Evolutionary conservation across 1,140 invertebrate species (phyloP), one percentile per base, ranked within the genome.

Genomic region (Oppia nitens): DNA sequence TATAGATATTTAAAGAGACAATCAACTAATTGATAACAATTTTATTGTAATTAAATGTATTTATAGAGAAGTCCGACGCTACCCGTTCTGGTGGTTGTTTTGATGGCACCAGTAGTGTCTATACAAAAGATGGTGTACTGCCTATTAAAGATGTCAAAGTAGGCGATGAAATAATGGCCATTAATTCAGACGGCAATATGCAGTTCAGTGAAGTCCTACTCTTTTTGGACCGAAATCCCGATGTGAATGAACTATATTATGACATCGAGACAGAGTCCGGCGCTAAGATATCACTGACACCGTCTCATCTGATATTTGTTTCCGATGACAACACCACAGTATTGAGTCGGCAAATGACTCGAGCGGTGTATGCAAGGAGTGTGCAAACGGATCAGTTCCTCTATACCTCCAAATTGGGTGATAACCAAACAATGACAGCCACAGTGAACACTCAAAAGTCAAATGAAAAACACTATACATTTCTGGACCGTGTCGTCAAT

Each of bases 31-130:
- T 47, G 47, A 3, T 9, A 47, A 2, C 23, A n/a, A 3, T 55
- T 55, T 55, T 55, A 55, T 2, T 47, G 17, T 20, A 9, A 24
- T 40, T 21, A 4, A 6, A 24, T 26, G n/a, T 54, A 60, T 83
- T 83, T 3, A 9, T 81, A 96, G 91, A 95, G 76, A 91, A 89
- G 17, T 87, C 87, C n/a, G 83, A 83, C 61, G 81, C 81, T 1
- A 80, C 77, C n/a, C 83, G 82, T 66, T 79, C 54, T 26, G 65
- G 64, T 9, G 84, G 81, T 24, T 97, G 87, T 67, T 90, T 89
- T 72, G 79, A 82, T 0, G 77, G 75, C 0, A 76, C 76, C 25
- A 76, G 80, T 3, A 67, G 71, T 12, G 82, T 89, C 6, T 69
- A 74, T 40, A 79, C 79, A 0, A 67, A 73, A 25, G 63, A 69